phyloP scores from a whole-genome alignment of 2,113 vertebrate genomes.

The Catagonus wagneri region DNA sequence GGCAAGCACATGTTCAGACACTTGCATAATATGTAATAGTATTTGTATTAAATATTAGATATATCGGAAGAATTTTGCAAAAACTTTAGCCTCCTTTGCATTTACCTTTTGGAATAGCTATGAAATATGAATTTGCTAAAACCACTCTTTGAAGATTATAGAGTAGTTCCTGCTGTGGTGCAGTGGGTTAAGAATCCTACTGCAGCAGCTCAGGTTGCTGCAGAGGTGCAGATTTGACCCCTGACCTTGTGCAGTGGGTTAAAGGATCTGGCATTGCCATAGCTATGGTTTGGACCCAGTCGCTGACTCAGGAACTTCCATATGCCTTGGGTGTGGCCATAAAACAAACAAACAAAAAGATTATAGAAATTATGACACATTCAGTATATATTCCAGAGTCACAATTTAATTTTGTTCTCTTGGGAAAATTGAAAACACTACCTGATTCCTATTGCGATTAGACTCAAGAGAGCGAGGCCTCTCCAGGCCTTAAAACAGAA shows the following conservation, averaged over 20 bases:
- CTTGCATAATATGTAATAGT: not conserved
- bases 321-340: no score
- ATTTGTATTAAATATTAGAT: not conserved
- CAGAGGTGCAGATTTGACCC: no score
- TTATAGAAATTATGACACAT: not conserved
- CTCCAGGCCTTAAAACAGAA: slow-evolving; percentile 39
- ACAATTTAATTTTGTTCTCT: slow-evolving; percentile 43
- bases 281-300: no score
- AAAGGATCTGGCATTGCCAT: no score
- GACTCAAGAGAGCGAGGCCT: not conserved
- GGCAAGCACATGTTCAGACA: slow-evolving; percentile 23
- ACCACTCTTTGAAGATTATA: not conserved
- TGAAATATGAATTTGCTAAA: slow-evolving; percentile 26
- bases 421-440: not conserved
- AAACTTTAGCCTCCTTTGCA: slow-evolving; percentile 1
- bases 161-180: no score
- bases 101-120: slow-evolving; percentile 35
- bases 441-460: slow-evolving; percentile 30
- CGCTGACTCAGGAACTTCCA: no score
- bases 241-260: no score
- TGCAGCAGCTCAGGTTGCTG: no score
- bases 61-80: slow-evolving; percentile 54
- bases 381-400: slow-evolving; percentile 29
- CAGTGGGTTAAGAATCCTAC: no score
- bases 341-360: not conserved